phyloP scores from a whole-genome alignment of 1,140 invertebrate genomes.

The Drosophila ercepeae region DNA sequence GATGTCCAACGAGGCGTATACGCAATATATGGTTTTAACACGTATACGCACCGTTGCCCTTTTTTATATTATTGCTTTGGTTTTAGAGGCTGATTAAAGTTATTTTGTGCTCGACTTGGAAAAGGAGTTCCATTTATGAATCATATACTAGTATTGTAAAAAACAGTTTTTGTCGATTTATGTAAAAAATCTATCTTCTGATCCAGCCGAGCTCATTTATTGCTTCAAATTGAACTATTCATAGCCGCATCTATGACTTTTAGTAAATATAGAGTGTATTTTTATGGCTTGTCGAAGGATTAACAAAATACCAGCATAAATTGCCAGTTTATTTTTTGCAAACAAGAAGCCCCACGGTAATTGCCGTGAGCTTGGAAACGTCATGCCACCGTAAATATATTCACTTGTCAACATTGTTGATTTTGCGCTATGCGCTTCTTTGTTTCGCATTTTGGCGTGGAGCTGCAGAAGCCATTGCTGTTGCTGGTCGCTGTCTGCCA shows the following conservation, averaged over 20 bases:
- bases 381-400: constrained; percentile 8
- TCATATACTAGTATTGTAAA: no score
- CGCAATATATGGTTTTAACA: no score
- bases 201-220: no score
- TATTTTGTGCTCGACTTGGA: no score
- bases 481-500: constrained; percentile 13
- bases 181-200: no score
- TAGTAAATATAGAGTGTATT: neutral
- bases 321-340: constrained; percentile 51
- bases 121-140: no score
- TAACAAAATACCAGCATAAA: constrained; percentile 18
- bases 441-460: constrained; percentile 56
- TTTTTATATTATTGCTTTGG: no score
- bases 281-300: neutral
- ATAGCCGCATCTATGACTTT: neutral
- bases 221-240: no score
- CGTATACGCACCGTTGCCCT: no score
- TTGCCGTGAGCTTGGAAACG: constrained; percentile 30
- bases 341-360: constrained; percentile 32
- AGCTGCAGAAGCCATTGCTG: constrained; percentile 38
- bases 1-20: no score
- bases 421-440: constrained; percentile 47
- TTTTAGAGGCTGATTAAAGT: no score
- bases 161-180: no score
- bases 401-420: constrained; percentile 53